Evolutionary conservation across 2,113 vertebrate species (phyloP).

Genomic region (Lipophrys pholis): DNA sequence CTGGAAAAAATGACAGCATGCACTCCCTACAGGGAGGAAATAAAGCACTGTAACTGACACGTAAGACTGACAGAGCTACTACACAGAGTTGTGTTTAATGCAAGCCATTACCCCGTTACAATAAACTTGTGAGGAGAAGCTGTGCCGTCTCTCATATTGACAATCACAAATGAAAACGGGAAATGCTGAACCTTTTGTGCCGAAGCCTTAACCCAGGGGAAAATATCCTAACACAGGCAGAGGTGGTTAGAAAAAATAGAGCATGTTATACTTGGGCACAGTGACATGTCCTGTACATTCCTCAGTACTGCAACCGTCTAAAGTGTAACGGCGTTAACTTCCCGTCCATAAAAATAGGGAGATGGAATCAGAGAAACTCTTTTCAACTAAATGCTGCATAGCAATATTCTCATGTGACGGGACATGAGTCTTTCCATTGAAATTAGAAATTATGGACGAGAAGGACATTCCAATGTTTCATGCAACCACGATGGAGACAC

Average conservation of each 20-base stretch:
- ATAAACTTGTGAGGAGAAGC: constrained; percentile 26
- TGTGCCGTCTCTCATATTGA: constrained; percentile 21
- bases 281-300: constrained; percentile 64
- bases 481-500: constrained; percentile 48
- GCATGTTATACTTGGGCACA: constrained; percentile 43
- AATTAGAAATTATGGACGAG: constrained; percentile 5
- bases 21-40: constrained; percentile 56
- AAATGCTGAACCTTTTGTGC: constrained; percentile 25
- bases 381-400: constrained; percentile 45
- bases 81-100: constrained; percentile 37
- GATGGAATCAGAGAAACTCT: constrained; percentile 10
- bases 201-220: constrained; percentile 16
- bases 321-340: constrained; percentile 6
- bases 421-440: constrained; percentile 13
- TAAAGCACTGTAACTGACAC: constrained; percentile 57
- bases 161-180: constrained; percentile 40
- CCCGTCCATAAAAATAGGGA: constrained; percentile 9
- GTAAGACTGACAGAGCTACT: constrained; percentile 28
- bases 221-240: constrained; percentile 26
- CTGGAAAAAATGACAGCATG: constrained; percentile 70
- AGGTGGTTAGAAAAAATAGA: constrained; percentile 30
- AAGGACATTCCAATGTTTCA: constrained; percentile 35
- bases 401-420: constrained; percentile 41
- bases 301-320: constrained; percentile 36
- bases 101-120: constrained; percentile 17